These are phyloP conservation scores for Ictidomys tridecemlineatus DNA, from an alignment of 2,113 vertebrate species.

Conservation along the genomic window DNA sequence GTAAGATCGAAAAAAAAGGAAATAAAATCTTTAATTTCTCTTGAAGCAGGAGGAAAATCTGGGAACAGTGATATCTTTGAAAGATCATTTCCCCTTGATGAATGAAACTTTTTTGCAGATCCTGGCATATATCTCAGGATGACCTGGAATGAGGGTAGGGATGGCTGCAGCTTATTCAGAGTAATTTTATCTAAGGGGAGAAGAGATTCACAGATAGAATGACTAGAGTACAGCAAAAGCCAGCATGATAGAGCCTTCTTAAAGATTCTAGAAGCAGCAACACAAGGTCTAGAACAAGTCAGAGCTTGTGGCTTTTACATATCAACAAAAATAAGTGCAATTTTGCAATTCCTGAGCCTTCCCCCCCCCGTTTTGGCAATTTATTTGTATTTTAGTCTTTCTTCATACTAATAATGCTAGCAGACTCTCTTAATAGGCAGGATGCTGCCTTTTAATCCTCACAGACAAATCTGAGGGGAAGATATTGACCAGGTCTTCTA, in stretches of 20 bases:
- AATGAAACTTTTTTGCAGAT: not conserved
- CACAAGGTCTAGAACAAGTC: not conserved
- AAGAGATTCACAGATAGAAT: not conserved
- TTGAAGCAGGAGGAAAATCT: conserved; percentile 23
- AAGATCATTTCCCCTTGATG: not conserved
- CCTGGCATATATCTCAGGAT: not conserved
- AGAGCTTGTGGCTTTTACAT: not conserved
- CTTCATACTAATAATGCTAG: conserved; percentile 6
- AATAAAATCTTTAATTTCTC: not conserved
- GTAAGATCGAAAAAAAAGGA: conserved; percentile 17
- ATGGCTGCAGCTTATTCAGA: not conserved
- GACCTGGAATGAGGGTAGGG: not conserved
- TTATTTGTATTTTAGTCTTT: not conserved
- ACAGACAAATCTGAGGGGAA: not conserved
- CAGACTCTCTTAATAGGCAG: conserved; percentile 3
- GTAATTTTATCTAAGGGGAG: not conserved
- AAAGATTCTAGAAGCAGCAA: not conserved
- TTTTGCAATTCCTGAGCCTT: not conserved
- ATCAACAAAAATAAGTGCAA: not conserved
- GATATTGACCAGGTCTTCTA: not conserved
- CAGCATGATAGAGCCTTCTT: not conserved
- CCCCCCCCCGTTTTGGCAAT: not conserved
- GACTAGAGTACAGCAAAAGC: not conserved
- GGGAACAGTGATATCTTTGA: not conserved
- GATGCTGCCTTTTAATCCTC: not conserved